Base-by-base conservation (phyloP, 2,113 vertebrate species). In the Lanius collurio region DNA sequence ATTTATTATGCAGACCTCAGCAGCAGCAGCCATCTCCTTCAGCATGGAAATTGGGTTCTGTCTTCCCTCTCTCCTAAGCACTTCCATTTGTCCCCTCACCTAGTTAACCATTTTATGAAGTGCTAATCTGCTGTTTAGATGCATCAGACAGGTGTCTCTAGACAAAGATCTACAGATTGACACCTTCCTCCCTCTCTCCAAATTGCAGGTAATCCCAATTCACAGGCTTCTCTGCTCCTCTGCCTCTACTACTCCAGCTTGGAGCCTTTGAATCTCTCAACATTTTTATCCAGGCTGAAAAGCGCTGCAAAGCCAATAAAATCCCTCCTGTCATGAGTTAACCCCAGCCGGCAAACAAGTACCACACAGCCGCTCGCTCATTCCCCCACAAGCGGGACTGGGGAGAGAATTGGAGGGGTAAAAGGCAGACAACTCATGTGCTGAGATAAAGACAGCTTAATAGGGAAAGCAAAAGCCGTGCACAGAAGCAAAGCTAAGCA, bases 321-420 rank as follows among this genome's bases (percentile, higher is more conserved):
- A 50, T 60, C 18, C 11, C n/a, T 64, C 14, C n/a, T 49, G 24
- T 10, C 26, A 27, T 57, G 6, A 49, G 56, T 41, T 64, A 31
- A 80, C 21, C 21, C 26, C 57, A 31, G 35, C 17, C 42, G 64
- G 42, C 6, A 27, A 50, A 37, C 2, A 3, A 42, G 26, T 10
- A 10, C 14, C 0, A 2, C 35, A 27, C 14, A 73, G 31, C 26
- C 0, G 0, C 30, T 64, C 0, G 0, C 56, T 42, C 44, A 31
- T 16, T 49, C 6, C 7, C 17, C 26, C 35, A 42, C 27, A 14
- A 49, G 17, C 9, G 31, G 57, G 50, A 49, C 35, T 35, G 35
- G 8, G 11, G 42, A 71, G 21, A 41, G 26, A 88, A 50, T 9
- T 27, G 26, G 21, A 49, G 35, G 42, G 30, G 17, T 56, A 35